A percentile compares a stretch with the other conserved stretches of the same genome.
These are phyloP conservation scores for Ciconia stormi DNA, from an alignment of 2,113 vertebrate genomes.

Conservation along the genomic window DNA sequence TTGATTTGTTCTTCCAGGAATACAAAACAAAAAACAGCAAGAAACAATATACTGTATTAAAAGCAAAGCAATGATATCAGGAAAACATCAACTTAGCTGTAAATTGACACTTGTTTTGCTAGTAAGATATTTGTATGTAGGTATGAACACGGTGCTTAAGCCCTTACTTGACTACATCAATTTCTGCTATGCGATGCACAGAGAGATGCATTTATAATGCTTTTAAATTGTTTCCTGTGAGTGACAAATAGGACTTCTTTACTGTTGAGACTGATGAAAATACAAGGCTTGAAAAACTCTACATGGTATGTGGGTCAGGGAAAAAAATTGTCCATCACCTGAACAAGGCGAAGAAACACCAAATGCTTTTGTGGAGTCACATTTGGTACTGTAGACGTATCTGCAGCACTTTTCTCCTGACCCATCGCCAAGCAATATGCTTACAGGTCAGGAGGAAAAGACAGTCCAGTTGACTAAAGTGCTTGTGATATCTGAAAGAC, in stretches of 20 bases:
- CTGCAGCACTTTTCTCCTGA: neutral
- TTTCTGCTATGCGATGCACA: neutral
- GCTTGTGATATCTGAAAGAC: neutral
- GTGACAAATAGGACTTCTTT: neutral
- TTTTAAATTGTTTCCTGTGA: neutral
- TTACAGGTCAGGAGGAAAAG: neutral
- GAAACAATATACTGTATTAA: neutral
- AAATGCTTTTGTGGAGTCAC: neutral
- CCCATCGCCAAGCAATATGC: neutral
- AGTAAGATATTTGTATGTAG: neutral
- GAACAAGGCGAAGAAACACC: neutral
- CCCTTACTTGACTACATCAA: neutral
- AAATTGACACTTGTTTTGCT: neutral
- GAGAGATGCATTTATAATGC: neutral
- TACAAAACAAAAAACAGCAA: neutral
- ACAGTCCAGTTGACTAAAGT: neutral
- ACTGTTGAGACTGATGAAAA: neutral
- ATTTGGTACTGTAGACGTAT: neutral
- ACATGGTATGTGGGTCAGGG: neutral
- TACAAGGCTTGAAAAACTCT: neutral
- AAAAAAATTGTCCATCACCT: neutral
- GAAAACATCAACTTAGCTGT: neutral
- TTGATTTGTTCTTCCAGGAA: neutral
- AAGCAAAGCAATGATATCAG: neutral
- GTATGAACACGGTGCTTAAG: neutral